Base-by-base conservation (phyloP, 2,888 invertebrate genomes). In the Nasonia oneida region DNA sequence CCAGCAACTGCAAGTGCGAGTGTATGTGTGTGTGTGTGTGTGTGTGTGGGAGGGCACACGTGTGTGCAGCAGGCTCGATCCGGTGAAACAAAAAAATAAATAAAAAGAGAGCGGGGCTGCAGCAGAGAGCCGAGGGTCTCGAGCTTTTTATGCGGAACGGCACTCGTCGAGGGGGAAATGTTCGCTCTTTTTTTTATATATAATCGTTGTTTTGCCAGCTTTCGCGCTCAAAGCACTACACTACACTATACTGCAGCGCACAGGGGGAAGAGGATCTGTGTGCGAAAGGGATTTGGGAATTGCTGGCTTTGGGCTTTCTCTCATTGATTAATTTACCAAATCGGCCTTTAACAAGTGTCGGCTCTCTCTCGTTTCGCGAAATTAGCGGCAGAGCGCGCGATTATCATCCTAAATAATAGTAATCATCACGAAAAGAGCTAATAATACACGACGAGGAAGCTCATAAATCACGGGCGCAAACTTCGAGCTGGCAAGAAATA, bases 151-250 rank as follows among this genome's bases (percentile, higher is more conserved):
- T 57, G 42, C 73, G 78, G 37, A 67, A 39, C 14, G 33, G 15
- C n/a, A 50, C 67, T 29, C 67, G 67, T 33, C 53, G 18, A 2
- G 5, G 12, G 47, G 12, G 67, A 67, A 67, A 67, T 67, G 67
- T 23, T 29, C 50, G 23, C 23, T 23, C 23, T 23, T 57, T 39
- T 64, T 47, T 57, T 37, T 76, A 29, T 57, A n/a, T 18, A 29
- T 47, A 67, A 76, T 71, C n/a, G 70, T 70, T 81, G 29, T 84
- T 85, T 77, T 37, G 53, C 74, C 42, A n/a, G 23, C n/a, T 39
- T 81, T 80, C 37, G 29, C 37, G 76, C 3, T n/a, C 37, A 50
- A 67, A 53, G 47, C 67, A 75, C 70, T 67, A 53, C 67, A 75
- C 70, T 67, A 53, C 37, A 50, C 14, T 37, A 37, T n/a, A 3